Conservation (phyloP, 2,888 invertebrate species). For the Ochlodes sylvanus region DNA sequence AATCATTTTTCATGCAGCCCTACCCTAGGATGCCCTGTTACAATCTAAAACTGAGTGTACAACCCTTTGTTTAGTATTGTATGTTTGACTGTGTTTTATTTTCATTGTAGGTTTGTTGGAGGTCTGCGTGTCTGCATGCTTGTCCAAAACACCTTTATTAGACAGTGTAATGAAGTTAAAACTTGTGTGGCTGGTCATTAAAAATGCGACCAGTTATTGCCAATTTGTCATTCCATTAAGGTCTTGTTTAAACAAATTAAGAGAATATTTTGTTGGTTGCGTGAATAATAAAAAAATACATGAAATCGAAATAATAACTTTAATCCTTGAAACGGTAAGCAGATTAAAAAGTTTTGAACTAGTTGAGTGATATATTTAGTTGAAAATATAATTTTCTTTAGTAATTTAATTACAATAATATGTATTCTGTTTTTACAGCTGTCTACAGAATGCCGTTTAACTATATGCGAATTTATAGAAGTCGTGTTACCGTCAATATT, state of each 20-base stretch:
- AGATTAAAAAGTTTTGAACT: neutral
- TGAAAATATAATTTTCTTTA: no score
- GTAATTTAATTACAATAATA: no score
- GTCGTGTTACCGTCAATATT: slow-evolving; percentile 69
- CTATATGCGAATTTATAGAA: slow-evolving; percentile 83
- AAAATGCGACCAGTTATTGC: slow-evolving; percentile 69
- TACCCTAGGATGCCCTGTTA: no score
- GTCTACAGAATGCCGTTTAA: slow-evolving; percentile 76
- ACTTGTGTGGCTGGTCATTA: slow-evolving; percentile 71
- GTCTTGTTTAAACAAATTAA: slow-evolving; percentile 61
- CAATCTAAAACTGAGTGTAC: no score
- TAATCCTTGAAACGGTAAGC: slow-evolving; percentile 68
- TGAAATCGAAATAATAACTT: slow-evolving; percentile 69
- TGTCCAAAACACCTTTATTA: slow-evolving; percentile 57
- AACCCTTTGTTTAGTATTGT: neutral
- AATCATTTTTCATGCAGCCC: no score
- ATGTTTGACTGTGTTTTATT: slow-evolving; percentile 25
- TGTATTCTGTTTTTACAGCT: slow-evolving; percentile 61
- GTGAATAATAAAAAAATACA: slow-evolving; percentile 69
- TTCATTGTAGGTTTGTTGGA: slow-evolving; percentile 68
- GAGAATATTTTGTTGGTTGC: slow-evolving; percentile 59
- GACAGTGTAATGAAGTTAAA: slow-evolving; percentile 73
- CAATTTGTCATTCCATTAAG: slow-evolving; percentile 69
- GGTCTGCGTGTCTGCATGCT: slow-evolving; percentile 59
- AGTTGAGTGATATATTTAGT: no score